These are phyloP conservation scores for Cordilura impudica DNA, from an alignment of 2,888 invertebrate species.

Conservation along the genomic window DNA sequence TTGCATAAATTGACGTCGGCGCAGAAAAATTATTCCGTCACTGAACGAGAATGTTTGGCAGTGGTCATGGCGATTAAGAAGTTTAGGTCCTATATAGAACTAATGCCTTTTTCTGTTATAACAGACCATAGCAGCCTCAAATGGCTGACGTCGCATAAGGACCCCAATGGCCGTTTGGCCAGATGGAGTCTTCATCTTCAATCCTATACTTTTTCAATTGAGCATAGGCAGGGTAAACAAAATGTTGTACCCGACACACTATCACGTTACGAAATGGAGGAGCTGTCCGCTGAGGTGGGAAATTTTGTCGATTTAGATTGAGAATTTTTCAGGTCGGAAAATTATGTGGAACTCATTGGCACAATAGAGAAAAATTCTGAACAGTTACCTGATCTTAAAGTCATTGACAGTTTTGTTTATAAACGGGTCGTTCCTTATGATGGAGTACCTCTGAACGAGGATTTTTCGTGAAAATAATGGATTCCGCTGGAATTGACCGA, in stretches of 20 bases:
- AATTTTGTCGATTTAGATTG: neutral
- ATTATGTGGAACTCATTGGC: neutral
- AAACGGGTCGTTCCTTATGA: too few relatives aligned
- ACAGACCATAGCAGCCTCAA: conserved; percentile 25
- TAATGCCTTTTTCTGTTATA: conserved; percentile 22
- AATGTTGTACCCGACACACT: neutral
- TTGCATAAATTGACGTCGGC: neutral
- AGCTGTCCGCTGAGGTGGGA: neutral
- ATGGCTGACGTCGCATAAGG: conserved; percentile 10
- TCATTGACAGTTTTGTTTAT: neutral
- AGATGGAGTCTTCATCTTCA: neutral
- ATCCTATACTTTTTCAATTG: neutral
- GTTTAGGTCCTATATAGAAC: conserved; percentile 3
- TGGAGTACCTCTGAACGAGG: neutral
- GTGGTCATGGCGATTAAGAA: neutral
- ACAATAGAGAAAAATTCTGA: neutral
- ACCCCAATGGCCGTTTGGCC: neutral
- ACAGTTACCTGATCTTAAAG: neutral
- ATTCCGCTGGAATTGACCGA: neutral
- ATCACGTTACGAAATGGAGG: neutral
- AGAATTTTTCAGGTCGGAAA: too few relatives aligned
- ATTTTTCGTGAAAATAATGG: neutral
- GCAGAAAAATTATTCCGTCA: conserved; percentile 4
- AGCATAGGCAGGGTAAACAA: neutral
- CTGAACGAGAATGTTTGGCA: neutral